A percentile compares a stretch with the other conserved stretches of the same genome.
Conservation (phyloP, 2,797 vertebrate species). For the Enteromius anoplus region DNA sequence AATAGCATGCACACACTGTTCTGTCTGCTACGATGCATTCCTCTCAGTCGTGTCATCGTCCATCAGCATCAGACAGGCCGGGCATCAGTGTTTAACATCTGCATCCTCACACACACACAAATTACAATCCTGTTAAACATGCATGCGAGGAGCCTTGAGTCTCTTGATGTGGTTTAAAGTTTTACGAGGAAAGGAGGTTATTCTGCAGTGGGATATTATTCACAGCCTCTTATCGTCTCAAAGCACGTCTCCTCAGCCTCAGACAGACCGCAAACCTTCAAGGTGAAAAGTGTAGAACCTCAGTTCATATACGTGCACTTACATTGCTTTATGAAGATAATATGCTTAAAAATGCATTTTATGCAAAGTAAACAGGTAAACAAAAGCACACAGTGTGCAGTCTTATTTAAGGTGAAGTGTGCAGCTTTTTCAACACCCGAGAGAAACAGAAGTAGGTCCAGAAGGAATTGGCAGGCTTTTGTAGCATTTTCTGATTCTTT, state of each 20-base stretch:
- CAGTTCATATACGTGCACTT: constrained; percentile 23
- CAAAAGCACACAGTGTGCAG: background rate
- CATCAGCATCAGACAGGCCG: constrained; percentile 11
- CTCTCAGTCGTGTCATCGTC: background rate
- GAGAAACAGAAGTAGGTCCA: background rate
- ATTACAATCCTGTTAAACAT: background rate
- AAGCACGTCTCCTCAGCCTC: background rate
- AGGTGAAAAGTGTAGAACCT: constrained; percentile 22
- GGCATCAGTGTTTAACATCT: constrained; percentile 4
- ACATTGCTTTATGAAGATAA: constrained; percentile 35
- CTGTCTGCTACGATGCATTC: background rate
- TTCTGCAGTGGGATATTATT: background rate
- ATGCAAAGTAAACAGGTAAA: constrained; percentile 14
- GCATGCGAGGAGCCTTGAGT: background rate
- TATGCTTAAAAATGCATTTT: constrained; percentile 29
- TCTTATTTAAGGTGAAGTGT: background rate
- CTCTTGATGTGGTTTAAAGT: background rate
- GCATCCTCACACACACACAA: background rate
- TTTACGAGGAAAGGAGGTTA: background rate
- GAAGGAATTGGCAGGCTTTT: background rate
- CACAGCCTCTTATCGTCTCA: background rate
- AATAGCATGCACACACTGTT: background rate
- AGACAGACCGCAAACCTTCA: background rate
- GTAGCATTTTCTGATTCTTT: background rate
- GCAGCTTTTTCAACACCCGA: background rate